Evolutionary conservation across 2,888 invertebrate genomes (phyloP).

Genomic region (Omphaloscelis lunosa): DNA sequence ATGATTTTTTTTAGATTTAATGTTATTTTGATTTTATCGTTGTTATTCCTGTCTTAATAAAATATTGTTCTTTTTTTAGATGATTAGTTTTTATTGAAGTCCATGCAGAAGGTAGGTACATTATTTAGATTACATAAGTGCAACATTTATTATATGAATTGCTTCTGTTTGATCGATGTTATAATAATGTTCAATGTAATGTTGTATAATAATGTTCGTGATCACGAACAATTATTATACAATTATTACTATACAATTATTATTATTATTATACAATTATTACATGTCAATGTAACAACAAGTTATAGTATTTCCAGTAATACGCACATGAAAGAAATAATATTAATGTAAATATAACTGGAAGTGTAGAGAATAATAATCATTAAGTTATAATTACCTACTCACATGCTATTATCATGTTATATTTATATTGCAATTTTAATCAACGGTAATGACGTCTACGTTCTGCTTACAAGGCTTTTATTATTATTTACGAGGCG

Average conservation of each 20-base stretch:
- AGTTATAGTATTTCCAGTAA: conserved; percentile 43
- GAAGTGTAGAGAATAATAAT: conserved; percentile 39
- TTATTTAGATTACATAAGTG: conserved; percentile 5
- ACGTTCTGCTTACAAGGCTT: conserved; percentile 16
- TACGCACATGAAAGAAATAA: conserved; percentile 19
- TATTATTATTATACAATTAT: too few species aligned
- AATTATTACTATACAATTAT: too few species aligned
- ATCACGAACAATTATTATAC: too few species aligned
- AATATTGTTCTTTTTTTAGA: too few species aligned
- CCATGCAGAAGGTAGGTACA: neutral
- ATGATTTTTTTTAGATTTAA: too few species aligned
- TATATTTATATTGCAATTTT: conserved; percentile 24
- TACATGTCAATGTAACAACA: conserved; percentile 38
- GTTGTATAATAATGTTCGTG: too few species aligned
- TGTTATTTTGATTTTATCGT: too few species aligned
- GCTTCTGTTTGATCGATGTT: conserved; percentile 23
- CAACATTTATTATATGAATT: conserved; percentile 27
- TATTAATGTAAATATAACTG: conserved; percentile 47
- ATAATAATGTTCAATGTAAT: too few species aligned
- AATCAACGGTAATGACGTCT: conserved; percentile 14
- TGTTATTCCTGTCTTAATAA: too few species aligned
- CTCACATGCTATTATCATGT: conserved; percentile 28
- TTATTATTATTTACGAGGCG: neutral
- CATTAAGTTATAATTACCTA: conserved; percentile 27
- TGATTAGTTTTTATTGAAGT: neutral